These are phyloP conservation scores for Holothuria glaberrima DNA, from an alignment of 35 echinoderm and acorn worm genomes.

Conservation along the genomic window DNA sequence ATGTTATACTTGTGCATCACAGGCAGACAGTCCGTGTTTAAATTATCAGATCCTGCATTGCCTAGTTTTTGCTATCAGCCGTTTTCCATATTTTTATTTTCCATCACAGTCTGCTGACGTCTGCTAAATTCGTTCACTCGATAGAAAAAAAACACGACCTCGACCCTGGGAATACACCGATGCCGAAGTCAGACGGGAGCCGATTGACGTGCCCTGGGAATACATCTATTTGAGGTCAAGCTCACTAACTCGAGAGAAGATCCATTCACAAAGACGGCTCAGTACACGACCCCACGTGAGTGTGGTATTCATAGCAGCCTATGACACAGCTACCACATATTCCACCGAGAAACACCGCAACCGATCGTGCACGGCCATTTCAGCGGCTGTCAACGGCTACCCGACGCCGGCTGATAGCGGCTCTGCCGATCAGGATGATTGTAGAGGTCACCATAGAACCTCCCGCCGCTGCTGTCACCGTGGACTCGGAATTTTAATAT, in stretches of 20 bases:
- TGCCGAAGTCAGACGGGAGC: not conserved
- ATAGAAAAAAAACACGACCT: conserved; percentile 3
- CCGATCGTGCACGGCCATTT: not conserved
- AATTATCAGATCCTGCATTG: not conserved
- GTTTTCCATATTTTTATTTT: not conserved
- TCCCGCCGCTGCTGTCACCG: too few species aligned
- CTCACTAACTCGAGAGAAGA: conserved; percentile 14
- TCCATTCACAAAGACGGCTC: conserved; percentile 37
- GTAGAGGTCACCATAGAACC: too few species aligned
- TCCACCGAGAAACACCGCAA: not conserved
- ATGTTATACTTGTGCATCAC: too few species aligned
- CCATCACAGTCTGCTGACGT: conserved; percentile 20
- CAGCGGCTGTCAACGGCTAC: not conserved
- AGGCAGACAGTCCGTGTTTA: not conserved
- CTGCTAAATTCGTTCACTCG: conserved; percentile 13
- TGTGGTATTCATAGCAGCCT: not conserved
- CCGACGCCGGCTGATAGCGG: too few species aligned
- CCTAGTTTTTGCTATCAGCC: not conserved
- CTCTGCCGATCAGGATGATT: too few species aligned
- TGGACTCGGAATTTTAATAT: too few species aligned
- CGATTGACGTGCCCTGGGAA: too few species aligned
- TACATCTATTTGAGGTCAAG: conserved; percentile 11
- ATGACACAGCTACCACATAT: conserved; percentile 8
- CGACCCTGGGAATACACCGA: conserved; percentile 17
- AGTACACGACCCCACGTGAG: conserved; percentile 12